Evolutionary conservation across 64 coral and sea anemone species (phyloP), one percentile per base, ranked within the genome.

Genomic region (Hydrozoanthus tunicans): DNA sequence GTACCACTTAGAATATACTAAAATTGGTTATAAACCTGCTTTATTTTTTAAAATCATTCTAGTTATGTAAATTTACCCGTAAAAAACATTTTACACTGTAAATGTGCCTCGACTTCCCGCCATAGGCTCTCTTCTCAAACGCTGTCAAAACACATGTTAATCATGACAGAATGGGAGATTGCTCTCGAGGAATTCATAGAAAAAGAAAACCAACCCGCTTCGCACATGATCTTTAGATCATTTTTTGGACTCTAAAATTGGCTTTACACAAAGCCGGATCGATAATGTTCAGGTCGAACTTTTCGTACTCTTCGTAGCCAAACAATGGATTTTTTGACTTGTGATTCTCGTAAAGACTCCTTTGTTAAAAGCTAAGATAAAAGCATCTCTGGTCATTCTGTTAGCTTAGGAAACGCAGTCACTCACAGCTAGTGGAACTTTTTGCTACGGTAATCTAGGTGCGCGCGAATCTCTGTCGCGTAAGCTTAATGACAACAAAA

Each of bases 121-220:
- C 86, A 90, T 61, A 78, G 32, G 59, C 3, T 62, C 59, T 72
- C 51, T 70, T 70, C 12, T 59, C 20, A 20, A 20, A 20, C 20
- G 20, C 20, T 20, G 20, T 20, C 20, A 20, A 20, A 20, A 20
- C 20, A 62, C 20, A 56, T 91, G 89, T 91, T 66, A 79, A 79
- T 3, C 77, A 90, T 90, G 73, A 57, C 17, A 25, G 88, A 90
- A 8, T n/a, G 55, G 55, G 88, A 90, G 68, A 90, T 14, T 25
- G 88, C 71, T n/a, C 4, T 90, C 6, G 73, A 90, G 61, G 88
- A 90, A 77, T 53, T 90, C 3, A 59, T 90, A 15, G 88, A 90
- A 51, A 90, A 90, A 59, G 86, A 90, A 78, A 63, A 57, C 6
- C 17, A 56, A 25, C 24, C 0, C 17, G 85, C 72, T 43, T 23